Percentiles rank a stretch among this genome's conserved stretches.
Conservation (phyloP, 2,888 invertebrate genomes). For the Drosophila antonietae region DNA sequence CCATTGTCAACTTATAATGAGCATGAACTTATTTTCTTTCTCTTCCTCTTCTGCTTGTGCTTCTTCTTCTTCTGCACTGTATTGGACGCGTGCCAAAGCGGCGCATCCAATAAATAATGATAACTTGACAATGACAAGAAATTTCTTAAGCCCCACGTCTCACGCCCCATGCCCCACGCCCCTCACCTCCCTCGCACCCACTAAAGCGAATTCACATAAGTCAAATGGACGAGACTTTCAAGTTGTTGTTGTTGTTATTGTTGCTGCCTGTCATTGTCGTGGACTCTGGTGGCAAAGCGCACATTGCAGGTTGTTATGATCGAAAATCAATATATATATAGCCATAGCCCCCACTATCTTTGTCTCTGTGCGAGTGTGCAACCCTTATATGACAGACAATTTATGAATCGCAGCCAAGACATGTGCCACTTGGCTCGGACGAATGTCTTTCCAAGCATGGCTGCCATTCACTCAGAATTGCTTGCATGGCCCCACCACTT, state of each 20-base stretch:
- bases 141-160: conserved; percentile 20
- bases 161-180: neutral
- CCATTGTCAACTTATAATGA: neutral
- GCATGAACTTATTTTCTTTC: conserved; percentile 3
- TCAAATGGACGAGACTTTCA: conserved; percentile 53
- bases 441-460: conserved; percentile 10
- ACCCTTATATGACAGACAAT: conserved; percentile 10
- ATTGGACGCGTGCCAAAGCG: conserved; percentile 69
- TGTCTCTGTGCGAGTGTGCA: neutral
- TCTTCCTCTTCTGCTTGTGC: neutral
- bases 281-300: conserved; percentile 30
- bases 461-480: conserved; percentile 16
- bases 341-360: conserved; percentile 32
- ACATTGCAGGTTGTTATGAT: conserved; percentile 74
- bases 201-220: conserved; percentile 30
- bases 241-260: conserved; percentile 12
- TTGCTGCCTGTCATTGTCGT: conserved; percentile 29
- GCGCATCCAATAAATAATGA: conserved; percentile 74
- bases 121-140: conserved; percentile 69
- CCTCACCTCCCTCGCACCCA: neutral
- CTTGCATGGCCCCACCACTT: neutral
- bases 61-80: neutral
- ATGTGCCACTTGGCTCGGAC: conserved; percentile 35
- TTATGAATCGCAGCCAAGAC: conserved; percentile 28
- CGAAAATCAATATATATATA: conserved; percentile 69